Base-by-base conservation (phyloP, 2,797 vertebrate genomes). In the Malacoraja senta region DNA sequence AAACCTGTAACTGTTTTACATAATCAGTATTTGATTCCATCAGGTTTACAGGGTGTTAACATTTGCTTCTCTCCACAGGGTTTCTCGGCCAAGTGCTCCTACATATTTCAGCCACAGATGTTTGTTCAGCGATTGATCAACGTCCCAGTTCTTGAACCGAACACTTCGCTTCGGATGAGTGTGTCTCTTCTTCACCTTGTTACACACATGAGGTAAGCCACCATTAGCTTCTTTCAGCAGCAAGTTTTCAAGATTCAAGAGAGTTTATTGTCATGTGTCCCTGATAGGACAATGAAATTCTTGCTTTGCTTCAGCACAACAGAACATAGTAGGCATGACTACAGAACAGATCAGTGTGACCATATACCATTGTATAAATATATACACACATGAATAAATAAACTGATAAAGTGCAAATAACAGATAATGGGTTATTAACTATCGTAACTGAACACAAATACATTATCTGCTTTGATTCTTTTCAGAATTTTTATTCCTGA, bases 81-180 rank as follows among this genome's bases (percentile, higher is more conserved):
- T 8, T 97, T 99, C 95, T 97, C 97, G 0, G 96, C 96, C 71
- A 95, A 96, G 0, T 99, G 98, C 95, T 96, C 96, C 63, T 99
- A 98, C 95, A 94, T 97, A 94, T 98, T 99, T 96, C 98, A 99
- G 95, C 97, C 98, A 24, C 98, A 98, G 94, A 96, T 99, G 94
- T 97, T 98, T 94, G 95, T 98, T 21, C 96, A 97, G 94, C 97
- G 98, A 94, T 96, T 96, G 0, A 95, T 97, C 2, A 96, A 98
- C 93, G 96, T 97, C 32, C 96, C 97, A 0, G 94, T 97, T 91
- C 95, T 99, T 94, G 96, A 98, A 94, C 96, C 96, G 0, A 95
- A 95, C 35, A 94, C 95, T 24, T 94, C 96, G 32, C 94, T 96
- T 53, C 94, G 94, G 12, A 97, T 97, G 94, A 97, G 96, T 0